Evolutionary conservation across 2,113 vertebrate genomes (phyloP), one percentile per base, ranked within the genome.

Genomic region (Maccullochella peelii): DNA sequence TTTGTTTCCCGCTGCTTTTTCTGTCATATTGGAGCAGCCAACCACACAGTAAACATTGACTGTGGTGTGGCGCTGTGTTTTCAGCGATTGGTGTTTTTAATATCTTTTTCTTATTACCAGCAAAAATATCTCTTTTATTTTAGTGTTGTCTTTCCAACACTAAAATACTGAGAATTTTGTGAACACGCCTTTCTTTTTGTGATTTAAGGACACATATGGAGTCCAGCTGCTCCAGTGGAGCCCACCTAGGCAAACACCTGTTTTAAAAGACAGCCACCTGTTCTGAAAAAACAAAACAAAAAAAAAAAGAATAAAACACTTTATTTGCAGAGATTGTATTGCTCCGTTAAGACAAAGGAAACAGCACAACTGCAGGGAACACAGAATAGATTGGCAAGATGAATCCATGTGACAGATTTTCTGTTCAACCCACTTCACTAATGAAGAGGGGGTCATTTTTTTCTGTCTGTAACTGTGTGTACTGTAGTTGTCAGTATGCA

Each of bases 161-260:
- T 33, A 33, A 2, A 33, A 33, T 33, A 33, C 5, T 3, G 33
- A 33, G 33, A 33, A 33, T 33, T 33, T 2, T 33, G 2, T 33
- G 30, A 33, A 33, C 3, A 33, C 1, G 5, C 33, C 33, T 33
- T 33, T 33, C 33, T 33, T 33, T 33, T 33, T 33, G 33, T 33
- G 33, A 33, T 33, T 33, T 4, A 33, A 33, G 33, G 33, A 3
- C 33, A 33, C 33, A 33, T 33, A 33, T 33, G 33, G 33, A 33
- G 33, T 33, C 33, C 3, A 62, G 6, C n/a, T 65, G 73, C 59
- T 65, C 14, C 59, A 75, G 27, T 52, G 44, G 58, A 78, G 66
- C 40, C 44, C 66, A 61, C 54, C 77, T 15, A 14, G 7, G 42
- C 44, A 27, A 70, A 71, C 66, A 79, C 49, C 66, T 69, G 66